phyloP scores from a whole-genome alignment of 1,140 invertebrate species.

The Bombus terrestris region DNA sequence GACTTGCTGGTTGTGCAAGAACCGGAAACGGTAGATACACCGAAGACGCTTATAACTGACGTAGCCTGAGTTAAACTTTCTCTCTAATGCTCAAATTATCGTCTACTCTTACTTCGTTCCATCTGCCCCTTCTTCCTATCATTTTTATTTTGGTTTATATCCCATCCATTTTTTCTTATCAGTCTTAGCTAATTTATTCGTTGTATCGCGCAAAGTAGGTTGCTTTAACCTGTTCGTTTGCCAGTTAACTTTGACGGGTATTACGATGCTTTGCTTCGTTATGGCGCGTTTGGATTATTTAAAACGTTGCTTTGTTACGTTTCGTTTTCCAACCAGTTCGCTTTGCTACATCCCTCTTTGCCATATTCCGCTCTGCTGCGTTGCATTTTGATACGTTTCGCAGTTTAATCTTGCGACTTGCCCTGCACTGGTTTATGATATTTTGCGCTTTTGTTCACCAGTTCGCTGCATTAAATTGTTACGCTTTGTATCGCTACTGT shows the following conservation, averaged over 20 bases:
- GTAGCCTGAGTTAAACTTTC: neutral
- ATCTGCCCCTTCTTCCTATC: too few relatives aligned
- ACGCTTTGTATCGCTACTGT: neutral
- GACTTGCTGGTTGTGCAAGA: neutral
- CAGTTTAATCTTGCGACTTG: neutral
- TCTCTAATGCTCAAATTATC: neutral
- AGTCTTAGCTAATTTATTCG: too few relatives aligned
- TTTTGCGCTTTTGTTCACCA: neutral
- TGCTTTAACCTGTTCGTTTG: too few relatives aligned
- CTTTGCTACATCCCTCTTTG: neutral
- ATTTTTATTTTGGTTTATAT: neutral
- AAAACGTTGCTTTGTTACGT: neutral
- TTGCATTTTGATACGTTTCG: neutral
- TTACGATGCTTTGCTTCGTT: too few relatives aligned
- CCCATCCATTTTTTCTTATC: too few relatives aligned
- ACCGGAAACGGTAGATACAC: slow-evolving; percentile 9
- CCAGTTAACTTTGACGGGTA: neutral
- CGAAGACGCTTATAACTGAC: slow-evolving; percentile 4
- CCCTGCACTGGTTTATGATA: neutral
- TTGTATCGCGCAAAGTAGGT: too few relatives aligned
- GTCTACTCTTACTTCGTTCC: neutral
- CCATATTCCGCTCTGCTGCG: neutral
- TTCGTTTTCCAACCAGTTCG: neutral
- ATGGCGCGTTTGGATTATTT: too few relatives aligned
- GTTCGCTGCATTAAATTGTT: neutral